Evolutionary conservation across 1,140 invertebrate species (phyloP), one percentile per base, ranked within the genome.

Genomic region (Neodiprion fabricii): DNA sequence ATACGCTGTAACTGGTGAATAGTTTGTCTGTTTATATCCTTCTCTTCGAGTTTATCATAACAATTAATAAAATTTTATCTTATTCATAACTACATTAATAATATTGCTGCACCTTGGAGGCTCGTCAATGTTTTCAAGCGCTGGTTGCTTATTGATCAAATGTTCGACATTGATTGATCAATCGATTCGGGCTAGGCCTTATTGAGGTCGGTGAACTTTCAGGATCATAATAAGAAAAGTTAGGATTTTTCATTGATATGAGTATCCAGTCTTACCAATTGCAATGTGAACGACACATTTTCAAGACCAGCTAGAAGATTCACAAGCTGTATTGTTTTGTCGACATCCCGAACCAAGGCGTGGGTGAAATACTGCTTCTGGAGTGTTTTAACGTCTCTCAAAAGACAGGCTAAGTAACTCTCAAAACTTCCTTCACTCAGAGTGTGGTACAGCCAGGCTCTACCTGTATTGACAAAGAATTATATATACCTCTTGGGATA

Each of bases 361-460:
- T 87, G 85, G 10, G 86, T 82, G 79, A 85, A 84, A 72, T 90
- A 90, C 72, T 89, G 85, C 77, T 88, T 87, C 47, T 86, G 85
- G 50, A 90, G 80, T 14, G 81, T 85, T 53, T 83, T 83, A 1
- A 78, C 77, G 72, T 89, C 87, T 23, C 85, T 79, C 72, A 86
- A 67, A 71, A 90, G 82, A 78, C 88, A 89, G n/a, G 85, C 86
- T 71, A 90, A 77, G 74, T 89, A 89, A 74, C 88, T 89, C 76
- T 89, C 87, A 69, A 90, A 87, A 68, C 87, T 89, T 61, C 87
- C 88, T 78, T 90, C 89, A 61, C 86, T 90, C 49, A 89, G 72
- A 48, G 88, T 89, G 48, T 89, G 86, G 77, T 89, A 89, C 9
- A 90, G 79, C 89, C 89, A 90, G 72, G 88, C 87, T 76, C 88